A percentile compares a stretch with the other conserved stretches of the same genome.
phyloP scores from a whole-genome alignment of 2,797 vertebrate genomes.

The Apogon talboti region DNA sequence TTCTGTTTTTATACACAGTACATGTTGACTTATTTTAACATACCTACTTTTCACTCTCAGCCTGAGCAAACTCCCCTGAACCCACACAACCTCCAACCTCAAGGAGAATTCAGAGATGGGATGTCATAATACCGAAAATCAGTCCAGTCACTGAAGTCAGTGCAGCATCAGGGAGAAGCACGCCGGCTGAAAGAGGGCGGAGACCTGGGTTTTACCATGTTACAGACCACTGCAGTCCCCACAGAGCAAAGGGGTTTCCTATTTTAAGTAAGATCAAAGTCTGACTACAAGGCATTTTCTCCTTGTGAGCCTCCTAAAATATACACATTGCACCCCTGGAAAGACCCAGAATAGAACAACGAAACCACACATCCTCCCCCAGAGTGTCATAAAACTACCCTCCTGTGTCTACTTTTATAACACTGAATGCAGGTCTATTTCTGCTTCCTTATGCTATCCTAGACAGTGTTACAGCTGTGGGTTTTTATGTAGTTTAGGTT shows the following conservation, averaged over 20 bases:
- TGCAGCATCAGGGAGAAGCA: constrained; percentile 2
- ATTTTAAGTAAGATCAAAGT: constrained; percentile 63
- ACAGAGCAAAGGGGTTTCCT: constrained; percentile 42
- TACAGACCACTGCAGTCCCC: not conserved
- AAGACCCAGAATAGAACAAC: constrained; percentile 64
- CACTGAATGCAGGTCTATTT: constrained; percentile 33
- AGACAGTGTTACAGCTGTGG: not conserved
- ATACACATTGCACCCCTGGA: constrained; percentile 43
- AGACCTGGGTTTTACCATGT: constrained; percentile 11
- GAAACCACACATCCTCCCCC: constrained; percentile 66
- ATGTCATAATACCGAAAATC: not conserved
- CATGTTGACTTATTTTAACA: constrained; percentile 2
- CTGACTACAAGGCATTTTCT: constrained; percentile 56
- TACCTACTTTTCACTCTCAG: not conserved
- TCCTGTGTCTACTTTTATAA: constrained; percentile 26
- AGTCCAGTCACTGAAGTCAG: not conserved
- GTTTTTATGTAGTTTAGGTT: not conserved
- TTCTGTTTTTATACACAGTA: constrained; percentile 5
- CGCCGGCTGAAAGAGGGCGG: constrained; percentile 1
- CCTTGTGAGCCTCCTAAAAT: constrained; percentile 57
- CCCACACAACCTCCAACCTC: not conserved
- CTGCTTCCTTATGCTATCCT: constrained; percentile 14
- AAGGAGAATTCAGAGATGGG: not conserved
- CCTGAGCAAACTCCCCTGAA: constrained; percentile 9
- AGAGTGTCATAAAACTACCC: constrained; percentile 46